These are phyloP conservation scores for Vanacampus margaritifer DNA, from an alignment of 2,113 vertebrate genomes.

Conservation along the genomic window DNA sequence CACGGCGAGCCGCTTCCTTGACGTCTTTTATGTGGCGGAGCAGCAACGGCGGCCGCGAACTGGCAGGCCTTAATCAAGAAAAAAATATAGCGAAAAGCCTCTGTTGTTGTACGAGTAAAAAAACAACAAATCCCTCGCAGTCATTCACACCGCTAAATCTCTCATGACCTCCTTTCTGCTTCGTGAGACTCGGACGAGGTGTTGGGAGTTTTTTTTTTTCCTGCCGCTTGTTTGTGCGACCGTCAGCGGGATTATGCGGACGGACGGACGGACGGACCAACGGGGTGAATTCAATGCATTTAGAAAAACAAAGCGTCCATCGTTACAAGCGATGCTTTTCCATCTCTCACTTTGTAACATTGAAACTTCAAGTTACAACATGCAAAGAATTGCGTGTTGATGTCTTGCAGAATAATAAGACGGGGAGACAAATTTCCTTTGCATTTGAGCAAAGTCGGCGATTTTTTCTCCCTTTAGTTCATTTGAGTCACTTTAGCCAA, in stretches of 20 bases:
- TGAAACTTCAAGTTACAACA: too few species aligned
- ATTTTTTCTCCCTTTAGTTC: not conserved
- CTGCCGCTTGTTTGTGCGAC: slow-evolving; percentile 2
- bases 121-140: slow-evolving; percentile 53
- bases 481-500: not conserved
- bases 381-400: too few species aligned
- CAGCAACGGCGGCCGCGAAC: slow-evolving; percentile 43
- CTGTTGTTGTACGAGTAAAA: slow-evolving; percentile 48
- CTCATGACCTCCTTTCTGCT: slow-evolving; percentile 55
- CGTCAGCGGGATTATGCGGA: not conserved
- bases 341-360: too few species aligned
- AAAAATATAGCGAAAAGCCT: slow-evolving; percentile 17
- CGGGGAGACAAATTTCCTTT: too few species aligned
- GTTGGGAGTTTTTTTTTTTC: not conserved
- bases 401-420: not conserved
- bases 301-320: too few species aligned
- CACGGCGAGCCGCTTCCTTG: slow-evolving; percentile 37
- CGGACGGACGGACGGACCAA: not conserved
- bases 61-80: slow-evolving; percentile 49
- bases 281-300: not conserved
- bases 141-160: slow-evolving; percentile 56
- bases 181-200: not conserved
- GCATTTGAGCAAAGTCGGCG: not conserved
- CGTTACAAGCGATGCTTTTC: too few species aligned
- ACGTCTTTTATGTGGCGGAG: slow-evolving; percentile 37